Percentiles rank a stretch among this genome's conserved stretches.
phyloP scores from a whole-genome alignment of 2,113 vertebrate species.

The Platysteira castanea region DNA sequence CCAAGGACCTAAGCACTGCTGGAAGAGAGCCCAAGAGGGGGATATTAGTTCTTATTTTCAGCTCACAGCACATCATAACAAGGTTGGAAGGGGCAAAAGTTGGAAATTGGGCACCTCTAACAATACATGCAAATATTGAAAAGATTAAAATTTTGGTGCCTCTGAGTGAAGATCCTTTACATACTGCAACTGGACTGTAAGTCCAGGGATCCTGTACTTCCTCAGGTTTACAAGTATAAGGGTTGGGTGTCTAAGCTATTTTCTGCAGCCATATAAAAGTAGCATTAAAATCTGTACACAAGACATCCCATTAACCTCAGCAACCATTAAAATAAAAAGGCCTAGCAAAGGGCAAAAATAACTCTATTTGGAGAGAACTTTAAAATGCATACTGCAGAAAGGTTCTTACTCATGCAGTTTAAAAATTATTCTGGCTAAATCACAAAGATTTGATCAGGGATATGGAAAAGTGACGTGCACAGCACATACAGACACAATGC shows the following conservation, averaged over 20 bases:
- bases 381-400: neutral
- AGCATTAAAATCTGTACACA: neutral
- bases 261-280: neutral
- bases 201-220: neutral
- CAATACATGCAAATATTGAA: neutral
- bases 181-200: neutral
- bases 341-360: neutral
- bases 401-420: neutral
- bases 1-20: neutral
- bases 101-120: neutral
- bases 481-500: accelerated
- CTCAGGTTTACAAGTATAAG: neutral
- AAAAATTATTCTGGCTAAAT: neutral
- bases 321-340: neutral
- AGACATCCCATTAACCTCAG: neutral
- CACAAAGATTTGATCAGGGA: neutral
- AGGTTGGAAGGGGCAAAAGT: accelerated
- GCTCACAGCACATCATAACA: neutral
- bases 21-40: neutral
- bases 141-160: neutral
- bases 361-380: neutral
- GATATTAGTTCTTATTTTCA: neutral
- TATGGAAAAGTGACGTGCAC: neutral
- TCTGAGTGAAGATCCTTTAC: neutral
- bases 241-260: neutral